phyloP scores from a whole-genome alignment of 2,888 invertebrate genomes.

The Drosophila phalerata region DNA sequence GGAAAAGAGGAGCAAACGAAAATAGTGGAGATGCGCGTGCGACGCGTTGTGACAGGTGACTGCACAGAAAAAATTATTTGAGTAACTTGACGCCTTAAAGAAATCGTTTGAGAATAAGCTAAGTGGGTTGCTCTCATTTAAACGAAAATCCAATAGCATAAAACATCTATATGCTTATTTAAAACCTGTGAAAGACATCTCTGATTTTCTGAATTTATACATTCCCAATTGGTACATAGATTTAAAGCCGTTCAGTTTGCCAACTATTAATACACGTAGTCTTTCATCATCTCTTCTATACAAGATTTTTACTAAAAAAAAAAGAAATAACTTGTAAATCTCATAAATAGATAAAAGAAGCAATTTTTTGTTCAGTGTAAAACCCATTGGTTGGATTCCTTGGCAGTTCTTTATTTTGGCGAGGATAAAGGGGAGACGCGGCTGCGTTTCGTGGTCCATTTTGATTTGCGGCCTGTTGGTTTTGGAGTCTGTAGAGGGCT shows the following conservation, averaged over 20 bases:
- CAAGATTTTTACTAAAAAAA: too few species aligned
- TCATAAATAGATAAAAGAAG: not conserved
- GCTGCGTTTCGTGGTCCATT: conserved; percentile 43
- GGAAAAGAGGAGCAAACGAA: conserved; percentile 6
- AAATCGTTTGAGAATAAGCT: not conserved
- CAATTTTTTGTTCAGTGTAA: conserved; percentile 28
- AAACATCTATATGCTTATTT: not conserved
- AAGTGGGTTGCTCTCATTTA: too few species aligned
- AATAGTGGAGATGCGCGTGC: conserved; percentile 50
- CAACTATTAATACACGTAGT: too few species aligned
- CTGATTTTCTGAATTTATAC: too few species aligned
- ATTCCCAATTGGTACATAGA: too few species aligned
- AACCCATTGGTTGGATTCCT: conserved; percentile 7
- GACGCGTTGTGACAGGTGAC: conserved; percentile 40
- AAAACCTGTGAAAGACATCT: not conserved
- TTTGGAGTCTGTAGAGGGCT: conserved; percentile 58
- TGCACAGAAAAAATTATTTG: conserved; percentile 37
- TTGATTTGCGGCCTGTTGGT: conserved; percentile 78
- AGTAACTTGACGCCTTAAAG: not conserved
- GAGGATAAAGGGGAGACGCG: not conserved
- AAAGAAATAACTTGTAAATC: not conserved
- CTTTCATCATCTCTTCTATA: too few species aligned
- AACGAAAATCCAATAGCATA: not conserved
- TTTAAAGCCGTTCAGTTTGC: too few species aligned
- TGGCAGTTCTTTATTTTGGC: conserved; percentile 18